Evolutionary conservation across 2,797 vertebrate genomes (phyloP).

Genomic region (Allenopithecus nigroviridis): DNA sequence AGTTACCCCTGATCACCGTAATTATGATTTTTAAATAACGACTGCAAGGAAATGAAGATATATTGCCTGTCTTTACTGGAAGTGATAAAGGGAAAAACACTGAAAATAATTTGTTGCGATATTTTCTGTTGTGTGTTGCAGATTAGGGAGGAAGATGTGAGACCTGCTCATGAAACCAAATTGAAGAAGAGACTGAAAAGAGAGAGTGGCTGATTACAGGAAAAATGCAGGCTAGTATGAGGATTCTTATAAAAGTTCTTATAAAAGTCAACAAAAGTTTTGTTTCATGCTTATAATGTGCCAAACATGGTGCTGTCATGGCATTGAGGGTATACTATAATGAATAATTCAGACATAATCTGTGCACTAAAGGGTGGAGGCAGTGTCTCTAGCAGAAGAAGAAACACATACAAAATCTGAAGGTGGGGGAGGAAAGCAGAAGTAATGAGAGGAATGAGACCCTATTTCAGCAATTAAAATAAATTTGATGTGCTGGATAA

Average conservation of each 20-base stretch:
- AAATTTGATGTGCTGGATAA: background rate
- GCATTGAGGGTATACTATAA: background rate
- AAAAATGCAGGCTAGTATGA: background rate
- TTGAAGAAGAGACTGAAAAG: background rate
- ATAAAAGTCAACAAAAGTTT: background rate
- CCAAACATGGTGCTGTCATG: background rate
- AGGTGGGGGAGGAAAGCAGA: fast-evolving
- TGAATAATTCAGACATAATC: background rate
- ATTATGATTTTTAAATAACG: background rate
- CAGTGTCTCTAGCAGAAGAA: background rate
- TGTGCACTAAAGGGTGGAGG: background rate
- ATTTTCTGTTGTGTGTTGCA: background rate
- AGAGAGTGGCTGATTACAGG: background rate
- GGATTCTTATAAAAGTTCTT: background rate
- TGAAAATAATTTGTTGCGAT: background rate
- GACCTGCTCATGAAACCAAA: background rate
- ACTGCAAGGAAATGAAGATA: background rate
- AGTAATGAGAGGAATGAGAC: background rate
- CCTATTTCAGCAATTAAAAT: background rate
- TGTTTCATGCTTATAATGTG: background rate
- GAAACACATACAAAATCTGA: background rate
- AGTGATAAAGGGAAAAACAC: background rate
- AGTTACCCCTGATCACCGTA: background rate
- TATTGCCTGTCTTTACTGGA: background rate
- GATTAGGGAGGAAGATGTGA: background rate